A percentile compares a stretch with the other conserved stretches of the same genome.
Evolutionary conservation across 2,888 invertebrate genomes (phyloP).

Genomic region (Calliphora vomitoria): DNA sequence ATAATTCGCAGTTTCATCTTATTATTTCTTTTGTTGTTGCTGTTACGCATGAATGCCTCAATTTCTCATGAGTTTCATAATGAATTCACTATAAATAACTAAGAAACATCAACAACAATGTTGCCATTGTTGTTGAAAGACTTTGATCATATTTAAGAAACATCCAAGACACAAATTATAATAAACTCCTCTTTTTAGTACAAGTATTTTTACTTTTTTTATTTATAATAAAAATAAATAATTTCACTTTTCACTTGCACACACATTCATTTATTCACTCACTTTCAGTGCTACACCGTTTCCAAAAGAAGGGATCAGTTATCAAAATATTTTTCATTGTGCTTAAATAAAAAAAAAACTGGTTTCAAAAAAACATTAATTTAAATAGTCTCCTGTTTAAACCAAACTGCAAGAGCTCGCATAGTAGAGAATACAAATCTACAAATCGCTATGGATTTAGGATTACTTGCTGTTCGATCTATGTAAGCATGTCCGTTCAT

Average conservation of each 20-base stretch:
- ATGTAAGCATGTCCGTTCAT: too few relatives aligned
- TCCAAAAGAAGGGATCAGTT: neutral
- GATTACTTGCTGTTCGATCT: too few relatives aligned
- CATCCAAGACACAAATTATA: conserved; percentile 45
- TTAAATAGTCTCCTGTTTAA: too few relatives aligned
- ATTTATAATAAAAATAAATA: conserved; percentile 10
- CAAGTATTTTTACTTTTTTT: conserved; percentile 9
- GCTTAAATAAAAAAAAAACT: too few relatives aligned
- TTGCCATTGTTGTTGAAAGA: too few relatives aligned
- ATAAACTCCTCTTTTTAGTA: conserved; percentile 33
- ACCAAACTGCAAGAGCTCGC: too few relatives aligned
- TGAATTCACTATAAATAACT: conserved; percentile 4
- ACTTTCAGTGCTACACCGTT: conserved; percentile 3
- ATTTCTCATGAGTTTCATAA: conserved; percentile 72
- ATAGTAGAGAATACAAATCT: too few relatives aligned
- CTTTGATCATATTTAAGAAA: neutral
- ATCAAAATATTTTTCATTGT: neutral
- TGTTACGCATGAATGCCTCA: conserved; percentile 71
- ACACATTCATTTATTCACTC: neutral
- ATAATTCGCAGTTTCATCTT: conserved; percentile 49
- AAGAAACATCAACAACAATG: conserved; percentile 25
- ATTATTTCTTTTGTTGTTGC: conserved; percentile 28
- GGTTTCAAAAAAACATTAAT: too few relatives aligned
- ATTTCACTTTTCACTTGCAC: conserved; percentile 68
- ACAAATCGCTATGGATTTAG: neutral